A percentile compares a stretch with the other conserved stretches of the same genome.
These are phyloP conservation scores for Chrysina gloriosa DNA, from an alignment of 2,888 invertebrate species.

Conservation along the genomic window DNA sequence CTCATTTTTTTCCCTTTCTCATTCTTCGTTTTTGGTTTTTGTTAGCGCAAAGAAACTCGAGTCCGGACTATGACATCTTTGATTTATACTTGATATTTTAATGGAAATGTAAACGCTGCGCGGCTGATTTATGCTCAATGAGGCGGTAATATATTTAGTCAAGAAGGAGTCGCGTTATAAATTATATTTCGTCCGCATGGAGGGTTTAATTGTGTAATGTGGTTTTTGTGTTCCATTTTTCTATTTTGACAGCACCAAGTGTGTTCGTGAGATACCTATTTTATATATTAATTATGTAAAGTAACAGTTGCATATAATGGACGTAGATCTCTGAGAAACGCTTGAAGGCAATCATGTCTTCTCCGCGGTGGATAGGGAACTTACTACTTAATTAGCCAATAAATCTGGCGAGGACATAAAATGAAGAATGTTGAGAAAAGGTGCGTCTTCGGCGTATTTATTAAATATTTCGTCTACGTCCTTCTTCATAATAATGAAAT, in stretches of 20 bases:
- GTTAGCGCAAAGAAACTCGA: constrained; percentile 41
- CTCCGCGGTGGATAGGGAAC: too few relatives aligned
- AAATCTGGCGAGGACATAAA: too few relatives aligned
- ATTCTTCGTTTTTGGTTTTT: constrained; percentile 4
- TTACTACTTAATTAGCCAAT: too few relatives aligned
- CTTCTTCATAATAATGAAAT: too few relatives aligned
- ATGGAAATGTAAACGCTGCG: constrained; percentile 51
- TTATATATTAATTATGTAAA: constrained; percentile 23
- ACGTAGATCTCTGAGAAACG: too few relatives aligned
- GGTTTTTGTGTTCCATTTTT: constrained; percentile 21
- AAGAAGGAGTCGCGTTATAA: constrained; percentile 33
- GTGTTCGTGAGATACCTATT: constrained; percentile 1
- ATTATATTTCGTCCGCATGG: constrained; percentile 33
- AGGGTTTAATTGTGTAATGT: constrained; percentile 26
- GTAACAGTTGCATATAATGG: too few relatives aligned
- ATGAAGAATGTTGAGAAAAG: too few relatives aligned
- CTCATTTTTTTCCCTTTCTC: neutral
- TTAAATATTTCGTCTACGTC: too few relatives aligned
- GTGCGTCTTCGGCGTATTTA: too few relatives aligned
- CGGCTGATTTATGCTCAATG: constrained; percentile 44
- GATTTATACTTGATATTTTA: constrained; percentile 48
- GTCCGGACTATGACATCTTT: constrained; percentile 44
- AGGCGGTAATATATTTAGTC: constrained; percentile 39
- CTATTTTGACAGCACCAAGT: constrained; percentile 16
- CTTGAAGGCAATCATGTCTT: too few relatives aligned